Evolutionary conservation across 2,888 invertebrate genomes (phyloP), one percentile per base, ranked within the genome.

Genomic region (Sacculina carcini): DNA sequence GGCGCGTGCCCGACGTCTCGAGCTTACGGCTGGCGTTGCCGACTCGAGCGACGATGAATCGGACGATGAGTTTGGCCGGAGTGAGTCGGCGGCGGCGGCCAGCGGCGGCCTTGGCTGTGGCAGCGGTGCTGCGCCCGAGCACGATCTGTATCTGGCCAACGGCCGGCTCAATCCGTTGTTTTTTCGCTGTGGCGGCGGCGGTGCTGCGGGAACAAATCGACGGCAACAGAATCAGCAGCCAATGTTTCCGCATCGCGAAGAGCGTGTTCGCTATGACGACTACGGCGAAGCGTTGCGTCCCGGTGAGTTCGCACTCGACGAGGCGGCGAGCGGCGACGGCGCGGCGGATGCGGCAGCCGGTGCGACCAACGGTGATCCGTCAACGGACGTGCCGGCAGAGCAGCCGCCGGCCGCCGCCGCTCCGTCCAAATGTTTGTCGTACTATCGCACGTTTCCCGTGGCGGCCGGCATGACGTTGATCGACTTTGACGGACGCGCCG

Each of bases 201-300:
- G n/a, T n/a, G n/a, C n/a, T n/a, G n/a, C n/a, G n/a, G n/a, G n/a
- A n/a, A n/a, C n/a, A n/a, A n/a, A n/a, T n/a, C n/a, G n/a, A n/a
- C n/a, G n/a, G n/a, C n/a, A n/a, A n/a, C n/a, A n/a, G 67, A 82
- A 89, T 52, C 83, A 87, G 60, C 84, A 89, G 65, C 92, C 92
- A 0, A 94, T 96, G 85, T 98, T 84, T 67, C 96, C 94, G 1
- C 83, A 79, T 63, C 76, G 79, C 44, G 94, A 96, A 64, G 90
- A 92, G 54, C 78, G 87, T 62, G 73, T 89, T 28, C 77, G 86
- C 63, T 75, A 48, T 23, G 96, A 96, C 61, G 96, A 96, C 64
- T 98, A 96, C 62, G 96, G 98, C 0, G 96, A 96, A 67, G 76
- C 89, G 39, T 82, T 98, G 51, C 73, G 72, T 34, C 64, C 66